Base-by-base conservation (phyloP, 2,113 vertebrate genomes). In the Etheostoma cragini region DNA sequence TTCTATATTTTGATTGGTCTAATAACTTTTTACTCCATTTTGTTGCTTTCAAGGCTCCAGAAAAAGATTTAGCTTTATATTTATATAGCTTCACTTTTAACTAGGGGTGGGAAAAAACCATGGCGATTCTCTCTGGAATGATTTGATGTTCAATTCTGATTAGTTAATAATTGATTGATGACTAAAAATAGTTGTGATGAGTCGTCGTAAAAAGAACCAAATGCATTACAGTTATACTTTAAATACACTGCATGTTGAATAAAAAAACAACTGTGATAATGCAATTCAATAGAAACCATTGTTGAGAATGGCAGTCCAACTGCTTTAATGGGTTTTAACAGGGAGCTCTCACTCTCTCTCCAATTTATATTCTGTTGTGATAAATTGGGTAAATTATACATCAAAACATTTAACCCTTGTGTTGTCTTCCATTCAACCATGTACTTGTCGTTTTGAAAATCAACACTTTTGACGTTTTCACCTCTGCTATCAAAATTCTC, bases 351-450 rank as follows among this genome's bases (percentile, higher is more conserved):
- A 3, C 26, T 3, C 83, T 81, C 63, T 76, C 13, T 69, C 62
- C 53, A 82, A 76, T 87, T 72, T 81, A 26, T 62, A 52, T 46
- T 72, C 15, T 46, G 62, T 52, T 78, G 57, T 82, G 74, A 64
- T 78, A 45, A 72, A 68, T 70, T 72, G 76, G 62, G 79, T 2
- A 72, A 85, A 76, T 82, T 84, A 85, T 82, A 38, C 70, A 76
- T 80, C 46, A 50, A 54, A 72, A 57, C 38, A 2, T 30, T 30
- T 30, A 2, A 30, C 30, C 30, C 30, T 30, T 30, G 30, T 30
- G 30, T 30, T 3, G 3, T 30, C 30, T 30, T 30, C 30, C 30
- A 3, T 30, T 30, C 30, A 4, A 30, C 30, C 30, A 30, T 30
- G 30, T 30, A 30, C 30, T 30, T 30, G 30, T 30, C 3, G 30